Base-by-base conservation (phyloP, 1,140 invertebrate genomes). In the Bombus pyrosoma region DNA sequence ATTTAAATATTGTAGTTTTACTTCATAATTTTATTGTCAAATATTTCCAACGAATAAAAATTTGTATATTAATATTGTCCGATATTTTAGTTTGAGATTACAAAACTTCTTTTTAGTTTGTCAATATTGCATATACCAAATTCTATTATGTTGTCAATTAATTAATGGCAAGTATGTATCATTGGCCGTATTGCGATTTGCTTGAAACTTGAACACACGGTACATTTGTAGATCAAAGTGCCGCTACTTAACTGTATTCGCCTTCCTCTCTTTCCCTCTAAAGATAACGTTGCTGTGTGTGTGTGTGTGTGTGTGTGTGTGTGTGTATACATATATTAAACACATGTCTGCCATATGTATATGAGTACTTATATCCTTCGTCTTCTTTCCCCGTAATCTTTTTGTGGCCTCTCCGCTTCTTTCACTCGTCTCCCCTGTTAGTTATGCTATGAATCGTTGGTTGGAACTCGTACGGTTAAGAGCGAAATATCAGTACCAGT, bases 161-260 rank as follows among this genome's bases (percentile, higher is more conserved):
- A 59, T 28, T 18, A n/a, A 57, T n/a, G 28, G 32, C 10, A 28
- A 18, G 4, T 39, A 76, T 18, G 4, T 18, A 66, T 66, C 41
- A 18, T 4, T 5, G 9, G 32, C 5, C 12, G 28, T 32, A 76
- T 41, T 12, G 32, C 22, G 25, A 22, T 0, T 43, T 2, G n/a
- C 22, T 78, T 1, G 43, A 64, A 22, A 57, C 28, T 68, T 10
- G 82, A 62, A 62, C 76, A 85, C 75, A 32, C 72, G 75, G 37
- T 47, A 12, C 32, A 53, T 62, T 84, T 80, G 66, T 62, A 68
- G 76, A 72, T 85, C 76, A 72, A 80, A 80, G 83, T 85, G 66
- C 83, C 76, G 83, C 83, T 85, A 85, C 18, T 15, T 84, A 84
- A 84, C 83, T 84, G 83, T 84, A 84, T 72, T 34, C n/a, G 18